A percentile compares a stretch with the other conserved stretches of the same genome.
phyloP scores from a whole-genome alignment of 2,113 vertebrate genomes.

The Dicrurus megarhynchus region DNA sequence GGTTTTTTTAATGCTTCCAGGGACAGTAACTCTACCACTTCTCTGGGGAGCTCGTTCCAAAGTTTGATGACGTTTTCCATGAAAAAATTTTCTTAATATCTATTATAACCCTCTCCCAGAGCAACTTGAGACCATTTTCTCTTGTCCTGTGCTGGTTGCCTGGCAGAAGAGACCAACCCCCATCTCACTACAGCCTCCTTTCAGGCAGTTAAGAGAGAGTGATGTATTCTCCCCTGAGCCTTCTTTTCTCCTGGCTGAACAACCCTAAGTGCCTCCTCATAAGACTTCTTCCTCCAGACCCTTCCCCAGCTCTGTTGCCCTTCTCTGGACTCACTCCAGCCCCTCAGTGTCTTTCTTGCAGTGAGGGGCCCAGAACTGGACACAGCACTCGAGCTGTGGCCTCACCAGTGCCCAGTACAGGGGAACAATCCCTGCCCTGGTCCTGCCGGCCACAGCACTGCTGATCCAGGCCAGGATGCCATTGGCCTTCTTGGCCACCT shows the following conservation, averaged over 20 bases:
- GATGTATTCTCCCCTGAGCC: background rate
- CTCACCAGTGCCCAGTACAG: background rate
- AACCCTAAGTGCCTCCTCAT: no score
- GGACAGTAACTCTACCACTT: background rate
- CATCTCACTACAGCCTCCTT: background rate
- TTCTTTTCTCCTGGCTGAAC: background rate
- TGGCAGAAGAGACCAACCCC: background rate
- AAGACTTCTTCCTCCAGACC: background rate
- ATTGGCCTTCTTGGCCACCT: background rate
- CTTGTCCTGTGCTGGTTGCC: background rate
- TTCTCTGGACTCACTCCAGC: background rate
- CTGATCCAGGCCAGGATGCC: background rate
- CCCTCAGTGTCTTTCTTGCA: background rate
- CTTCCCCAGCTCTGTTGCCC: background rate
- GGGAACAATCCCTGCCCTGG: background rate
- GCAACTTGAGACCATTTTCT: background rate
- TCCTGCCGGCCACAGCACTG: background rate
- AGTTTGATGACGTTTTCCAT: background rate
- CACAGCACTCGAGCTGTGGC: background rate
- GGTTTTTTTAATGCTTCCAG: fast-evolving
- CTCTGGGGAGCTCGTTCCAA: background rate
- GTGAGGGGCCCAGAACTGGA: background rate
- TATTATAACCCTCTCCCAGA: background rate
- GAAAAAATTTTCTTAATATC: background rate
- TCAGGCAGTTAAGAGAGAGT: background rate